Base-by-base conservation (phyloP, 2,888 invertebrate species). In the Odontothrips loti region DNA sequence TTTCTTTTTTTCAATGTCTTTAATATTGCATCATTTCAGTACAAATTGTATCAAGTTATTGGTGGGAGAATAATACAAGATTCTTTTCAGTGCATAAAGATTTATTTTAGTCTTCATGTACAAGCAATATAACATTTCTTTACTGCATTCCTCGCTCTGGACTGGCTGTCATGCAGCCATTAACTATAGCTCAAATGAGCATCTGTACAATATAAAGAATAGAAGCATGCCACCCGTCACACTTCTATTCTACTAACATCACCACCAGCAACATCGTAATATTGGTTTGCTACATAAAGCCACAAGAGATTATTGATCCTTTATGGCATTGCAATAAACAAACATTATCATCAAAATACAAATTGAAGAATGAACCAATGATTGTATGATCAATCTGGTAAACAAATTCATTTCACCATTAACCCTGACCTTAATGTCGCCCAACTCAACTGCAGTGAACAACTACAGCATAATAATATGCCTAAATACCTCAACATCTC, bases 31-130 rank as follows among this genome's bases (percentile, higher is more conserved):
- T 6, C 34, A 43, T 4, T 81, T 80, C 58, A 58, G 34, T 58
- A 20, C 58, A 58, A 17, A 58, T 58, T 58, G n/a, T 75, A 75
- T 75, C 27, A 6, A 75, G 12, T 75, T 27, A 75, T 12, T 10
- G 10, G 58, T 58, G 20, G 20, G 58, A 20, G 23, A 23, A 12
- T 4, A 23, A 75, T 75, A 27, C 27, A 75, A 75, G 23, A 27
- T 12, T 27, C 11, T 27, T 27, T 89, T 90, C 90, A 91, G 92
- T 92, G 92, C 92, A 91, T 92, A 91, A 91, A 91, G 92, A 92
- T 92, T 92, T 90, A 90, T 91, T 91, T 91, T 92, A 91, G 91
- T 92, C 90, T 91, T 91, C 92, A 92, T 92, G 91, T 92, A 92
- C 91, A 92, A 92, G 92, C 92, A 91, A 91, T 84, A 84, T 84